These are phyloP conservation scores for Pseudochromis fuscus DNA, from an alignment of 2,797 vertebrate species.

Conservation along the genomic window DNA sequence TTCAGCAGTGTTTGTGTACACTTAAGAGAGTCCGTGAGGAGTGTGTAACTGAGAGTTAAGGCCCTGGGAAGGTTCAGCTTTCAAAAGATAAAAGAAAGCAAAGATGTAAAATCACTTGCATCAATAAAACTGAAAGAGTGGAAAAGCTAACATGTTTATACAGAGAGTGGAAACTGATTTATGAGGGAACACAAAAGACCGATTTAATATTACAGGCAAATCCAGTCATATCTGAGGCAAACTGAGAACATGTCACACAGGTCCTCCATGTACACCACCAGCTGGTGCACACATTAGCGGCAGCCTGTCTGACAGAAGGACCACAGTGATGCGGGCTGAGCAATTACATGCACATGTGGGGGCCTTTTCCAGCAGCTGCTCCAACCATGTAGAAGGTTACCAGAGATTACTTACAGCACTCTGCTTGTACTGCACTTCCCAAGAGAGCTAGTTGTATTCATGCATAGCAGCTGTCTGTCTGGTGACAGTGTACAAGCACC, in stretches of 20 bases:
- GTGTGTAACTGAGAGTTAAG: not conserved
- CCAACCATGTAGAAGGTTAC: constrained; percentile 2
- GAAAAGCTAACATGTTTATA: not conserved
- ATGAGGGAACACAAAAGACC: not conserved
- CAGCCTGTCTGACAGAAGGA: constrained; percentile 25
- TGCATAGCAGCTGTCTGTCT: constrained; percentile 20
- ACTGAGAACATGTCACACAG: not conserved
- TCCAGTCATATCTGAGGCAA: not conserved
- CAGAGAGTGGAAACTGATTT: not conserved
- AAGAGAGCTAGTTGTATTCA: not conserved
- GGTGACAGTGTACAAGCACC: constrained; percentile 1
- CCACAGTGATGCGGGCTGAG: constrained; percentile 2
- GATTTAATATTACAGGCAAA: not conserved
- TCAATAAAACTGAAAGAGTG: constrained; percentile 1
- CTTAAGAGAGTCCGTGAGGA: constrained; percentile 1
- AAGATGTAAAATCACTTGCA: not conserved
- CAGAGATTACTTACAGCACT: not conserved
- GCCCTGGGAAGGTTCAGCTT: constrained; percentile 2
- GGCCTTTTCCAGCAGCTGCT: constrained; percentile 52
- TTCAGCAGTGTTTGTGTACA: constrained; percentile 19
- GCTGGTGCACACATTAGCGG: constrained; percentile 7
- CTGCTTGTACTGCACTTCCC: not conserved
- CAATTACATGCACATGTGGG: constrained; percentile 22
- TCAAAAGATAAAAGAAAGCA: constrained; percentile 16
- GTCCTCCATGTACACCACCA: not conserved